phyloP scores from a whole-genome alignment of 2,888 invertebrate genomes.

The Suillia variegata region DNA sequence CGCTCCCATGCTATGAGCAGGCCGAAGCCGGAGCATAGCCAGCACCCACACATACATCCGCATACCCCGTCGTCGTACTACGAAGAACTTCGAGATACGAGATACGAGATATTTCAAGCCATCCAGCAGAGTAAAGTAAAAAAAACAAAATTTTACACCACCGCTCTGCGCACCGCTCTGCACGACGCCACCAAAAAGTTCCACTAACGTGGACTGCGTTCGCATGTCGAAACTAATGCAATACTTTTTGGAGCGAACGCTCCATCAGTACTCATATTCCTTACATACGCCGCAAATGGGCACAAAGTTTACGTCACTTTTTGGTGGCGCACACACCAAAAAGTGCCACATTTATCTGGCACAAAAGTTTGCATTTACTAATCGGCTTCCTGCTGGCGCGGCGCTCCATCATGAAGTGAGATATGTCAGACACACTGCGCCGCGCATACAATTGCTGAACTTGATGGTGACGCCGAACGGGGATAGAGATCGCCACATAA shows the following conservation, averaged over 20 bases:
- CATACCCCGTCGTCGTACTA: too few relatives aligned
- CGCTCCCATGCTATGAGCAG: not conserved
- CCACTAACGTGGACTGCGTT: conserved; percentile 2
- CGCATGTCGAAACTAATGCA: conserved; percentile 17
- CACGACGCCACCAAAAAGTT: conserved; percentile 14
- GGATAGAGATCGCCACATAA: conserved; percentile 52
- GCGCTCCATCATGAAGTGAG: conserved; percentile 55
- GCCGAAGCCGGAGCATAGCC: conserved; percentile 14
- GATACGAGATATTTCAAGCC: conserved; percentile 12
- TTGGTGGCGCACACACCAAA: conserved; percentile 54
- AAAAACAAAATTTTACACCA: conserved; percentile 38
- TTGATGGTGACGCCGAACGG: conserved; percentile 57
- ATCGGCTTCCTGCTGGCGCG: conserved; percentile 47
- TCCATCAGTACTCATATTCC: conserved; percentile 42
- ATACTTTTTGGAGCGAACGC: conserved; percentile 43
- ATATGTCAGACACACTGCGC: conserved; percentile 56
- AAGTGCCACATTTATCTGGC: conserved; percentile 44
- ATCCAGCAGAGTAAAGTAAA: not conserved
- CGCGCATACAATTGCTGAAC: conserved; percentile 44
- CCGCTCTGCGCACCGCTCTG: conserved; percentile 37
- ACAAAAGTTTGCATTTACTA: conserved; percentile 35
- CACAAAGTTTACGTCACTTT: conserved; percentile 45
- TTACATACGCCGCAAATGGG: conserved; percentile 23
- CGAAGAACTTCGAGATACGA: not conserved
- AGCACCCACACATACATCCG: conserved; percentile 28